A percentile compares a stretch with the other conserved stretches of the same genome.
phyloP scores from a whole-genome alignment of 2,797 vertebrate genomes.

The Liparis tanakae region DNA sequence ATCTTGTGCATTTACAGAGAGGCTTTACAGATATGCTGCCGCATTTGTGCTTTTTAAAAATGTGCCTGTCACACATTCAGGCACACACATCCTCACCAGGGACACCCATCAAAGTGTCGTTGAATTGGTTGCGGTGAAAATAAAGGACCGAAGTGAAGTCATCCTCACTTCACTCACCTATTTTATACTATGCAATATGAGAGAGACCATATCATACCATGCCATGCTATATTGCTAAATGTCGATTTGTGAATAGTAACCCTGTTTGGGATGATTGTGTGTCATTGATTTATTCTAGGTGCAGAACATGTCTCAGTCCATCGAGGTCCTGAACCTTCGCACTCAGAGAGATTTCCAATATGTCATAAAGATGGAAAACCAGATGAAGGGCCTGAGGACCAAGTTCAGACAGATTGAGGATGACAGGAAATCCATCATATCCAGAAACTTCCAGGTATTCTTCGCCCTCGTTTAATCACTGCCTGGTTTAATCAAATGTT shows the following conservation, averaged over 20 bases:
- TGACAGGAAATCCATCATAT: slow-evolving; percentile 95
- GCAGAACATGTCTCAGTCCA: slow-evolving; percentile 99
- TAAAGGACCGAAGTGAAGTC: background rate
- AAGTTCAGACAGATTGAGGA: slow-evolving; percentile 98
- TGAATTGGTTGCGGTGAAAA: slow-evolving; percentile 30
- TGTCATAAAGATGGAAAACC: slow-evolving; percentile 99
- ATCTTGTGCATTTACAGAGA: slow-evolving; percentile 6
- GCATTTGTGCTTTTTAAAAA: slow-evolving; percentile 26
- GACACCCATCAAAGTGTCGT: slow-evolving; percentile 35
- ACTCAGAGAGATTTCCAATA: slow-evolving; percentile 99
- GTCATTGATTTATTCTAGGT: slow-evolving; percentile 82
- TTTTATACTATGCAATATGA: background rate
- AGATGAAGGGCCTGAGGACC: slow-evolving; percentile 96
- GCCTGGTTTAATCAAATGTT: slow-evolving; percentile 14
- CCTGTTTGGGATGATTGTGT: background rate
- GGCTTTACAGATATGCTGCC: background rate
- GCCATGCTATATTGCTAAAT: background rate
- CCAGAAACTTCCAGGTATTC: slow-evolving; percentile 94
- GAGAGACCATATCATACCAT: no score
- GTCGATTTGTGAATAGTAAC: background rate
- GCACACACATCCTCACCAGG: slow-evolving; percentile 12
- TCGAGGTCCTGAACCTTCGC: slow-evolving; percentile 96
- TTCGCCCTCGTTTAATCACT: slow-evolving; percentile 13
- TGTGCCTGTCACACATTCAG: slow-evolving; percentile 26
- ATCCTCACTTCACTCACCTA: background rate